Evolutionary conservation across 2,888 invertebrate species (phyloP), one percentile per base, ranked within the genome.

Genomic region (Leptothorax acervorum): DNA sequence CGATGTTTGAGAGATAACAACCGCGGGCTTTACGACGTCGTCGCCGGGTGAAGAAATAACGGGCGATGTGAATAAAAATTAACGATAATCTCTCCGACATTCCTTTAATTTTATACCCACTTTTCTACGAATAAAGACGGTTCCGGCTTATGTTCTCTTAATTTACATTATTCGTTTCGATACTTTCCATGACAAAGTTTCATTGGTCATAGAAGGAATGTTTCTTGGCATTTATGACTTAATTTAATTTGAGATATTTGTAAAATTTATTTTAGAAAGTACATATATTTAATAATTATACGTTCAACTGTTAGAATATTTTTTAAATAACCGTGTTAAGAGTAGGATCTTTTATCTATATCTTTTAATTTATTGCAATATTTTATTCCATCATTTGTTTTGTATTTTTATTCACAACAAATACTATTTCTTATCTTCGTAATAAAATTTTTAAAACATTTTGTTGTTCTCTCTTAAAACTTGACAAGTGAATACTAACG

Each of bases 1-100:
- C 88, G 88, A 90, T 90, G 89, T 89, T 83, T 79, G 86, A 81
- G 63, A 83, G 83, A 88, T 87, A 85, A 85, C 83, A 74, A 39
- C 65, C 45, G 68, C 70, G 63, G 76, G 79, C 83, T 87, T 87
- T 87, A 87, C 85, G 85, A 87, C 85, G 68, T 76, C 70, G 86
- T 85, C 83, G 55, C 68, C 75, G 62, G 31, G 48, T 65, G 74
- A 48, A 76, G 81, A 71, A 86, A 82, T 86, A 86, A 87, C 83
- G 84, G 76, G 73, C 60, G 48, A 79, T 71, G 60, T 60, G 60
- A 79, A 79, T 78, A 85, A 86, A 79, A 79, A 79, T 79, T 79
- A 79, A 79, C 73, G 79, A 79, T 85, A 76, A 75, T 86, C 86
- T 84, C 76, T 35, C 15, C 45, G 23, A 28, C 83, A 84, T 85